Base-by-base conservation (phyloP, 2,797 vertebrate genomes). In the Gallinago stenura region DNA sequence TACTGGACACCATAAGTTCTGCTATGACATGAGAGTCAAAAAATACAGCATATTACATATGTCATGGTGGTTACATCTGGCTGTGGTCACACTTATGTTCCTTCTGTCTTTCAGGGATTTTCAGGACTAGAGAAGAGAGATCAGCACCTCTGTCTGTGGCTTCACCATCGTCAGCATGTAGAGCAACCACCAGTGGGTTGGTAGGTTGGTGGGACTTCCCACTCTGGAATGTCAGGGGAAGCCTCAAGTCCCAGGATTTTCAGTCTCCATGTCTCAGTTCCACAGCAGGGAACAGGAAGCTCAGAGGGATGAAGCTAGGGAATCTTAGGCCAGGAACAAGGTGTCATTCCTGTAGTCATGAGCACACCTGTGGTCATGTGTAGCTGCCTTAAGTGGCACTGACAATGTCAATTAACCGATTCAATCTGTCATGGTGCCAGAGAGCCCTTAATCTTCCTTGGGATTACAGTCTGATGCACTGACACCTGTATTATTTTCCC, bases 1-100 rank as follows among this genome's bases (percentile, higher is more conserved):
- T 37, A 6, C 28, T 92, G 64, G 18, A 64, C 53, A 48, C 13
- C 30, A 51, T 30, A 89, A 48, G 7, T 28, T 12, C 26, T 58
- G 22, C 35, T 37, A 15, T 58, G 22, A 57, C 16, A 37, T 20
- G 24, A 10, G 21, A 56, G 16, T 51, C 39, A 21, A 58, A 70
- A 71, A 7, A 28, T 10, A 10, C 3, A 14, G 0, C 2, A 1
- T 21, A 25, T 37, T 64, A 53, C 11, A 9, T 43, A 15, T 20
- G 26, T 24, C 7, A 20, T 2, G 17, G 14, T 45, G 19, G 12
- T 45, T 75, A 30, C 4, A 43, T 10, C 8, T 51, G 17, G 0
- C 6, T 60, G 56, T 56, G 35, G 25, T 78, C 39, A 58, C 16
- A 43, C 25, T 10, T 13, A 1, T 20, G 5, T 58, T 92, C 9